Evolutionary conservation across 2,888 invertebrate species (phyloP).

Genomic region (Hydroisotoma schaefferi): DNA sequence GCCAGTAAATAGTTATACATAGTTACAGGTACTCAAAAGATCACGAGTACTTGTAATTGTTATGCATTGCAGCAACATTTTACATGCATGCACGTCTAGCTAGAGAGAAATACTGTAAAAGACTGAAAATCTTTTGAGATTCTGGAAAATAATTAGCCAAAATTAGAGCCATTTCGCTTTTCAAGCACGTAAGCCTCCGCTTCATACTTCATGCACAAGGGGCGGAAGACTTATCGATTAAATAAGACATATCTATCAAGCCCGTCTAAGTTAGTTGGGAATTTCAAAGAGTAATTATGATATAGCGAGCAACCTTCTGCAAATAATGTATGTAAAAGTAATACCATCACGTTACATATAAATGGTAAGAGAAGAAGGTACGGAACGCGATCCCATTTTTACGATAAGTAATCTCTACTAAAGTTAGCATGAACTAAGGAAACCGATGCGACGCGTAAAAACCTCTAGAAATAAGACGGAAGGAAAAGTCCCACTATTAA

Average conservation of each 20-base stretch:
- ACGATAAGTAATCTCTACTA: conserved; percentile 14
- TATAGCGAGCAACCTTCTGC: too few species aligned
- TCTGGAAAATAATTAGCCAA: background rate
- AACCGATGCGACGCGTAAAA: background rate
- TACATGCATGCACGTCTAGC: too few species aligned
- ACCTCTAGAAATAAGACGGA: background rate
- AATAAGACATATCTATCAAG: conserved; percentile 9
- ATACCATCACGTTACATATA: background rate
- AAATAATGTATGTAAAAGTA: background rate
- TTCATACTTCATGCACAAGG: conserved; percentile 2
- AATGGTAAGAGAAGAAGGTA: background rate
- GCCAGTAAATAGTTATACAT: background rate
- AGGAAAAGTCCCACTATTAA: conserved; percentile 12
- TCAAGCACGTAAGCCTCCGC: background rate
- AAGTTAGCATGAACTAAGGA: background rate
- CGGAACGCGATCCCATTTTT: conserved; percentile 9
- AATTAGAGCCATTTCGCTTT: background rate
- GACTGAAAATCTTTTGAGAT: too few species aligned
- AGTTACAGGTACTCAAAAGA: too few species aligned
- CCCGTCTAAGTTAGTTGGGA: conserved; percentile 1
- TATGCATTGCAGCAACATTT: too few species aligned
- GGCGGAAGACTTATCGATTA: conserved; percentile 7
- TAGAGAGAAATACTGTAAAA: too few species aligned
- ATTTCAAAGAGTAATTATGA: conserved; percentile 7
- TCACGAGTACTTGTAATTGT: too few species aligned